Evolutionary conservation across 35 echinoderm and acorn worm genomes (phyloP).

Genomic region (Lytechinus variegatus): DNA sequence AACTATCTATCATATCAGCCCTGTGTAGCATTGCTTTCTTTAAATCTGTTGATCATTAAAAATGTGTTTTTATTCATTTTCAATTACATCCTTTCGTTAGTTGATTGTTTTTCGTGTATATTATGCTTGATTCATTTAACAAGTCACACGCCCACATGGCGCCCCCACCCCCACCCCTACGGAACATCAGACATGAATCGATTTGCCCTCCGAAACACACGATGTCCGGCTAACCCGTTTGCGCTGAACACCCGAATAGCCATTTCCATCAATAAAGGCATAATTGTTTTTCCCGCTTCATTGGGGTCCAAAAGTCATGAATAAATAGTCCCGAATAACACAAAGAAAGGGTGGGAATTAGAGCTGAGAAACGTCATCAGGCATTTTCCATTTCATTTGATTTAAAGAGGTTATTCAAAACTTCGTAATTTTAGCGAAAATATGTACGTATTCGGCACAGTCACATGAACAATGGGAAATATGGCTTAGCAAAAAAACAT

Average conservation of each 20-base stretch:
- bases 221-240: not conserved
- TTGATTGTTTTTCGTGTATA: too few relatives aligned
- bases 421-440: too few relatives aligned
- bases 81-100: too few relatives aligned
- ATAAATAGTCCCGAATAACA: not conserved
- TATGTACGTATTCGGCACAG: too few relatives aligned
- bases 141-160: not conserved
- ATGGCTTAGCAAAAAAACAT: too few relatives aligned
- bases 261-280: not conserved
- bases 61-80: too few relatives aligned
- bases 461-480: too few relatives aligned
- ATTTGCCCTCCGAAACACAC: not conserved
- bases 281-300: conserved; percentile 14
- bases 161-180: not conserved
- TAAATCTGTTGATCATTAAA: too few relatives aligned
- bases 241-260: not conserved
- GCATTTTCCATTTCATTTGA: not conserved
- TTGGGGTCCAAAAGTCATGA: conserved; percentile 1
- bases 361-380: not conserved
- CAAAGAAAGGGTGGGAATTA: not conserved
- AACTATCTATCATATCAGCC: too few relatives aligned
- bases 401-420: not conserved
- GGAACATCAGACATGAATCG: not conserved
- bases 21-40: too few relatives aligned
- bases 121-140: not conserved